phyloP scores from a whole-genome alignment of 2,797 vertebrate species.

The Sebastes iracundus region DNA sequence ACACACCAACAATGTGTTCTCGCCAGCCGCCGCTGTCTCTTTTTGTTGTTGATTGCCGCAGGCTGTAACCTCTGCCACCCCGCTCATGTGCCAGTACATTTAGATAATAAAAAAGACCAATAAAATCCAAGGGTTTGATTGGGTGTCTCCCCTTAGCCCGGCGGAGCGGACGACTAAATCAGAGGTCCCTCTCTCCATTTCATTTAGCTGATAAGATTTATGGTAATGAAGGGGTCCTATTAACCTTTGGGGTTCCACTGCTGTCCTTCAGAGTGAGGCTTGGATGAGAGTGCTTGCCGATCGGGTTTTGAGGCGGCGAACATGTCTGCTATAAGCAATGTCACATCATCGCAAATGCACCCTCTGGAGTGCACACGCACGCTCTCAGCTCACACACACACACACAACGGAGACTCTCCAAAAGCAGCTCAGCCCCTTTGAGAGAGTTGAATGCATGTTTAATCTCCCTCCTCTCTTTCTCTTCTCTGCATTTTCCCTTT shows the following conservation, averaged over 20 bases:
- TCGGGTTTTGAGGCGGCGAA: slow-evolving; percentile 29
- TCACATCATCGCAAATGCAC: slow-evolving; percentile 50
- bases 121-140: slow-evolving; percentile 83
- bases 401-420: slow-evolving; percentile 13
- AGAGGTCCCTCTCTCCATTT: slow-evolving; percentile 78
- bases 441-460: slow-evolving; percentile 72
- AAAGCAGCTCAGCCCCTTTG: slow-evolving; percentile 51
- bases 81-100: slow-evolving; percentile 78
- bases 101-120: slow-evolving; percentile 84
- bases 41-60: slow-evolving; percentile 74
- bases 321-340: slow-evolving; percentile 52
- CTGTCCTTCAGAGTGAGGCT: slow-evolving; percentile 72
- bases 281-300: slow-evolving; percentile 57
- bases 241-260: slow-evolving; percentile 77
- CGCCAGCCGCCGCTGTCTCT: slow-evolving; percentile 45
- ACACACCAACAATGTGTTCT: slow-evolving; percentile 53
- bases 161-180: slow-evolving; percentile 74
- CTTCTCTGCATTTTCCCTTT: slow-evolving; percentile 51
- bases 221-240: slow-evolving; percentile 81
- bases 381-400: background rate
- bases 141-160: slow-evolving; percentile 74
- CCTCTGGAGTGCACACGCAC: slow-evolving; percentile 10
- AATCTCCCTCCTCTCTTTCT: slow-evolving; percentile 67
- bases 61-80: slow-evolving; percentile 73
- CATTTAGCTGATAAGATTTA: slow-evolving; percentile 86